These are phyloP conservation scores for Exaiptasia diaphana DNA, from an alignment of 64 coral and sea anemone genomes.

Conservation along the genomic window DNA sequence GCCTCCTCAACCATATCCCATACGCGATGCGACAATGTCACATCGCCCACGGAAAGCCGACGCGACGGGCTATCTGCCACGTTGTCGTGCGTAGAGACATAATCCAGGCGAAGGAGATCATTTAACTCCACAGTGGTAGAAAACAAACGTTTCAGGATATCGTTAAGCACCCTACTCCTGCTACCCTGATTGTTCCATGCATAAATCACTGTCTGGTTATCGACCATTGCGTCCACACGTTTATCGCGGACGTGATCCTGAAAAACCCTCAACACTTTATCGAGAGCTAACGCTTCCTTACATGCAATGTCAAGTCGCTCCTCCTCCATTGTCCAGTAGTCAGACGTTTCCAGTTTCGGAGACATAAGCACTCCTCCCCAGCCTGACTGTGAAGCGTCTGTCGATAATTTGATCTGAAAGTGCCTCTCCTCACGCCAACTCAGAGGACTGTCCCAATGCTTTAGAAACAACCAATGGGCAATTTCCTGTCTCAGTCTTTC, in stretches of 20 bases:
- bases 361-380: slow-evolving; percentile 22
- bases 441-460: slow-evolving; percentile 21
- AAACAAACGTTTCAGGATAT: not conserved
- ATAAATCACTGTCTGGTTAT: slow-evolving; percentile 44
- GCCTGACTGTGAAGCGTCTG: slow-evolving; percentile 39
- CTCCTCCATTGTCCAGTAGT: slow-evolving; percentile 47
- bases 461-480: slow-evolving; percentile 34
- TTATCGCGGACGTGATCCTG: not conserved
- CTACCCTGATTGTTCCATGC: slow-evolving; percentile 12
- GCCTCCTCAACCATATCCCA: not conserved
- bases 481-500: slow-evolving; percentile 1
- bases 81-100: not conserved
- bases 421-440: slow-evolving; percentile 29
- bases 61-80: slow-evolving; percentile 7
- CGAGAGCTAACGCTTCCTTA: slow-evolving; percentile 26
- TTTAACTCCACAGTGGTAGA: not conserved
- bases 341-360: not conserved
- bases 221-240: slow-evolving; percentile 1
- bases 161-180: not conserved
- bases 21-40: not conserved
- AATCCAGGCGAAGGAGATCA: not conserved
- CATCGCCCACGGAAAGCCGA: not conserved
- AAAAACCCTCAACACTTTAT: not conserved
- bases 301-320: not conserved
- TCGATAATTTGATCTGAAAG: slow-evolving; percentile 13